Conservation (phyloP, 2,113 vertebrate species). For the Hystrix brachyura region DNA sequence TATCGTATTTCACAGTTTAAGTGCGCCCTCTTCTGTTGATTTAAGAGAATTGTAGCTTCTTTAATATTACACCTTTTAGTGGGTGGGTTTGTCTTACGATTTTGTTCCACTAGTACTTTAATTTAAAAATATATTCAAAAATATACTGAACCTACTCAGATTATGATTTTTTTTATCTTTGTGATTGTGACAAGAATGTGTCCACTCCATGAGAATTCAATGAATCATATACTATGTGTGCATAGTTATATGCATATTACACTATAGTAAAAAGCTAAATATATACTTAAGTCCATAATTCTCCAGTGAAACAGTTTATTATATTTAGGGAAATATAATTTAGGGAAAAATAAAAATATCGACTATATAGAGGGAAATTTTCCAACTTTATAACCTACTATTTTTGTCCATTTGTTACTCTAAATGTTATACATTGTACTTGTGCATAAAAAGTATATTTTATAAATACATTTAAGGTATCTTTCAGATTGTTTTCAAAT, state of each 20-base stretch:
- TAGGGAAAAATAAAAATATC: background rate
- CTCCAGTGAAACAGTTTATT: background rate
- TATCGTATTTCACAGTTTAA: background rate
- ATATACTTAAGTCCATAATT: background rate
- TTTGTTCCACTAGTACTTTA: slow-evolving; percentile 50
- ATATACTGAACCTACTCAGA: background rate
- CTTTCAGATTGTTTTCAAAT: slow-evolving; percentile 6
- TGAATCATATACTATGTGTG: background rate
- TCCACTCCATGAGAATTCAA: background rate
- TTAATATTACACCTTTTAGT: background rate
- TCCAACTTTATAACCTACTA: background rate
- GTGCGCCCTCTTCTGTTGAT: slow-evolving; percentile 64
- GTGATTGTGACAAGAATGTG: background rate
- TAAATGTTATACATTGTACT: background rate
- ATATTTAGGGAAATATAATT: background rate
- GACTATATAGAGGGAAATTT: background rate
- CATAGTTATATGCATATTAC: background rate
- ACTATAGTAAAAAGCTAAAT: background rate
- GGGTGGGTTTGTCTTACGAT: background rate
- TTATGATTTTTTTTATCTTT: background rate
- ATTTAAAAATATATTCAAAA: slow-evolving; percentile 12
- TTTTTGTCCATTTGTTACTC: background rate
- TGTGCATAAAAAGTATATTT: background rate
- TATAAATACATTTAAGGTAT: background rate
- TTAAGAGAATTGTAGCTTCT: slow-evolving; percentile 34